Percentiles rank a stretch among this genome's conserved stretches.
These are phyloP conservation scores for Neotoma lepida DNA, from an alignment of 2,113 vertebrate genomes.

Conservation along the genomic window DNA sequence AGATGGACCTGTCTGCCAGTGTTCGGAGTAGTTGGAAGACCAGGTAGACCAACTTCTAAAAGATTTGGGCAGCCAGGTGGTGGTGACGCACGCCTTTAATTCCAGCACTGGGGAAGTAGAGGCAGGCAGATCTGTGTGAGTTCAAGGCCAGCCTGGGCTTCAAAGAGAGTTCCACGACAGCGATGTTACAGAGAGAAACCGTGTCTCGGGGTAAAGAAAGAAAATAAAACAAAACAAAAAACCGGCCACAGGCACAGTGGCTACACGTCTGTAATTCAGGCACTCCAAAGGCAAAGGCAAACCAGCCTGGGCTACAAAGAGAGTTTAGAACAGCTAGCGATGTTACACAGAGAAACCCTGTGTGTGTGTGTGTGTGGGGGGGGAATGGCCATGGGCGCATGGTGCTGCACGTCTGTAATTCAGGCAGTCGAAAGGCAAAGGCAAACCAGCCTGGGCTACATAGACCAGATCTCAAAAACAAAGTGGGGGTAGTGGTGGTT, in stretches of 20 bases:
- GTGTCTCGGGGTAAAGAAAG: too few relatives aligned
- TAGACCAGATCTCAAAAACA: not conserved
- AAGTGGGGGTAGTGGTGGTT: not conserved
- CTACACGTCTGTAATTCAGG: not conserved
- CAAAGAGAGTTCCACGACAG: not conserved
- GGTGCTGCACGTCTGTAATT: not conserved
- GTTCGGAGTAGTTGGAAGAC: not conserved
- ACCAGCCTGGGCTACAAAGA: not conserved
- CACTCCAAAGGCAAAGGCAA: not conserved
- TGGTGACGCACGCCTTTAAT: accelerated
- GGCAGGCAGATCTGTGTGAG: not conserved
- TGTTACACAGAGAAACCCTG: too few relatives aligned
- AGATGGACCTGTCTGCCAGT: not conserved
- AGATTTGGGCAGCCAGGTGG: not conserved
- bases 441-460: not conserved
- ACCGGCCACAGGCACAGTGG: not conserved
- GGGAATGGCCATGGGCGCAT: too few relatives aligned
- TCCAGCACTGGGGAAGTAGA: not conserved
- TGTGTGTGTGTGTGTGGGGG: too few relatives aligned
- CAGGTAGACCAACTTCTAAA: not conserved
- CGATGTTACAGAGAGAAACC: not conserved
- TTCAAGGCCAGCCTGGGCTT: not conserved
- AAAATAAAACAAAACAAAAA: not conserved
- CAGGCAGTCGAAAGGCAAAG: too few relatives aligned
- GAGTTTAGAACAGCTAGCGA: too few relatives aligned